These are phyloP conservation scores for Tretioscincus oriximinensis DNA, from an alignment of 2,113 vertebrate species.

Conservation along the genomic window DNA sequence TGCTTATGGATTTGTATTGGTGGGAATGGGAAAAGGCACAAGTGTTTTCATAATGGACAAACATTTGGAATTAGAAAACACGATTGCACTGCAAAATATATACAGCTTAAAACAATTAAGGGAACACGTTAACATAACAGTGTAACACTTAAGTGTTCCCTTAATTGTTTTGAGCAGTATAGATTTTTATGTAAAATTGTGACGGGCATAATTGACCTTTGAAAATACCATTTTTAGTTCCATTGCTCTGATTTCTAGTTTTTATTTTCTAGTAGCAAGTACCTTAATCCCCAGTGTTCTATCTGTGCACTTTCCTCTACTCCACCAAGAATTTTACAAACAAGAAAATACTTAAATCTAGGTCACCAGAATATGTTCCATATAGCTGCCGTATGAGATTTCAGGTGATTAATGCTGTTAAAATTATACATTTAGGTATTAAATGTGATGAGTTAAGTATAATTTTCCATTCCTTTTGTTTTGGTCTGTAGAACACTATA, in stretches of 20 bases:
- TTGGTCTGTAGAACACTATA: slow-evolving; percentile 88
- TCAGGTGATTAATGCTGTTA: background rate
- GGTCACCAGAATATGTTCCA: background rate
- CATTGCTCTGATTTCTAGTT: background rate
- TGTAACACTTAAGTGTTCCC: too few species aligned
- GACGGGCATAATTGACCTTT: background rate
- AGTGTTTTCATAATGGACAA: background rate
- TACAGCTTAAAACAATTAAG: too few species aligned
- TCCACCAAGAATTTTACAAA: background rate
- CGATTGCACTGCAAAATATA: background rate
- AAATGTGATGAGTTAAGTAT: slow-evolving; percentile 32
- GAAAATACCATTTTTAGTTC: background rate
- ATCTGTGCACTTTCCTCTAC: background rate
- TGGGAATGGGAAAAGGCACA: background rate
- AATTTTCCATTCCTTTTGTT: slow-evolving; percentile 40
- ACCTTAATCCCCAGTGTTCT: background rate
- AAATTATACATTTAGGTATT: fast-evolving
- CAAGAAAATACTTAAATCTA: background rate
- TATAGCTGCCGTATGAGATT: fast-evolving
- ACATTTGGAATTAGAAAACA: background rate
- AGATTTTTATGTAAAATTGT: background rate
- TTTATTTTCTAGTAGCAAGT: background rate
- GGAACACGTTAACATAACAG: too few species aligned
- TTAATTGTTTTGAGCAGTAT: too few species aligned
- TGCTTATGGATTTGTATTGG: background rate